Percentiles rank a stretch among this genome's conserved stretches.
Conservation (phyloP, 2,888 invertebrate species). For the Sepiola atlantica region DNA sequence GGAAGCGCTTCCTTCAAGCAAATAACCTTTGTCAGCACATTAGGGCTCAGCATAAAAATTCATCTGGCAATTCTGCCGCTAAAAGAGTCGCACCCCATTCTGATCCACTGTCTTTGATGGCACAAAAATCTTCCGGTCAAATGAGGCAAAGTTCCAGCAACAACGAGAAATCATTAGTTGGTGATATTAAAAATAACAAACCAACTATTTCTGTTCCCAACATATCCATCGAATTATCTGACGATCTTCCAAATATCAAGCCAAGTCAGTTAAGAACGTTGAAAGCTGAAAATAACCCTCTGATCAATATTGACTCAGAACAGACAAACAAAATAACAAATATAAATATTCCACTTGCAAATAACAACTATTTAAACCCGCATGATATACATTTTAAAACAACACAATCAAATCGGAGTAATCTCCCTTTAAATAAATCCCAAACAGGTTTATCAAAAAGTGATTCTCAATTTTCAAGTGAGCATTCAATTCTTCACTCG, state of each 20-base stretch:
- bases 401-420: background rate
- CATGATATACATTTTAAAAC: background rate
- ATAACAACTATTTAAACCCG: background rate
- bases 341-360: background rate
- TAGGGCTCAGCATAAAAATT: background rate
- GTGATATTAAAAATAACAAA: background rate
- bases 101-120: background rate
- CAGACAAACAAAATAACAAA: background rate
- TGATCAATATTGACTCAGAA: background rate
- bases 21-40: background rate
- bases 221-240: background rate
- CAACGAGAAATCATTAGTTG: background rate
- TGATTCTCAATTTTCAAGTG: background rate
- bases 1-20: background rate
- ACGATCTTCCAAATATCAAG: background rate
- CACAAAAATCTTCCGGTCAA: background rate
- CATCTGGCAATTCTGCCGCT: background rate
- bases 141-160: background rate
- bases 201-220: background rate
- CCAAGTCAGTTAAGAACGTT: background rate
- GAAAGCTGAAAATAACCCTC: background rate
- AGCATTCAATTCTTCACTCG: background rate
- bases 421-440: background rate
- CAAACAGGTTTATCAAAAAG: background rate
- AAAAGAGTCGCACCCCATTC: background rate